Percentiles rank a stretch among this genome's conserved stretches.
Conservation (phyloP, 1,140 invertebrate species). For the Brachionus rotundiformis region DNA sequence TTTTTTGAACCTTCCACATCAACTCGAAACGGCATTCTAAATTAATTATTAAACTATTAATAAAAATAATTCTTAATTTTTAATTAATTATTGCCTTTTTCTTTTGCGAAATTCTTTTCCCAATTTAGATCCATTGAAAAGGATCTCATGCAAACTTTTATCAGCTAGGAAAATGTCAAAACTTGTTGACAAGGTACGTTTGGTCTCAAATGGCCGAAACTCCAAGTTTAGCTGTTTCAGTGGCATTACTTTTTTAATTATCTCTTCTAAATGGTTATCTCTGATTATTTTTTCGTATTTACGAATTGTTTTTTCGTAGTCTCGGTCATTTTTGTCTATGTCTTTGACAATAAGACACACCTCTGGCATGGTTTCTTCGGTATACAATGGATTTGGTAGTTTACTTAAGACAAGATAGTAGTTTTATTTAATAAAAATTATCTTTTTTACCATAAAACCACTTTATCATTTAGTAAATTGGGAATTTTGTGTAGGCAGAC, state of each 20-base stretch:
- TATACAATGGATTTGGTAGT: background rate
- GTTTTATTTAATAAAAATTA: background rate
- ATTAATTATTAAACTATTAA: background rate
- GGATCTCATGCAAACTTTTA: conserved; percentile 37
- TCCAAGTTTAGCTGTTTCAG: conserved; percentile 41
- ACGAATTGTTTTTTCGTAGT: conserved; percentile 44
- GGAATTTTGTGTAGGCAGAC: conserved; percentile 50
- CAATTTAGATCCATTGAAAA: conserved; percentile 36
- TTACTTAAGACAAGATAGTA: background rate
- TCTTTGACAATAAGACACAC: conserved; percentile 49
- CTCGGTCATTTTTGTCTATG: conserved; percentile 45
- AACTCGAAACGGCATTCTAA: conserved; percentile 47
- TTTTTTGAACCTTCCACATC: conserved; percentile 30
- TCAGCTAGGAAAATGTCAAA: conserved; percentile 48
- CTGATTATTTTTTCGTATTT: conserved; percentile 48
- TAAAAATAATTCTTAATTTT: background rate
- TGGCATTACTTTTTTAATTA: conserved; percentile 16
- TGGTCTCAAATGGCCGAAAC: conserved; percentile 42
- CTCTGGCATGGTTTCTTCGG: background rate
- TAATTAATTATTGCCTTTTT: background rate
- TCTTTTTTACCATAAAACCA: conserved; percentile 28
- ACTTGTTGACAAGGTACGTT: conserved; percentile 23
- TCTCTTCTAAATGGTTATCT: background rate
- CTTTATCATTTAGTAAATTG: conserved; percentile 23
- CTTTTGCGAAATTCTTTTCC: conserved; percentile 45